A percentile compares a stretch with the other conserved stretches of the same genome.
phyloP scores from a whole-genome alignment of 2,113 vertebrate species.

The Engystomops pustulosus region DNA sequence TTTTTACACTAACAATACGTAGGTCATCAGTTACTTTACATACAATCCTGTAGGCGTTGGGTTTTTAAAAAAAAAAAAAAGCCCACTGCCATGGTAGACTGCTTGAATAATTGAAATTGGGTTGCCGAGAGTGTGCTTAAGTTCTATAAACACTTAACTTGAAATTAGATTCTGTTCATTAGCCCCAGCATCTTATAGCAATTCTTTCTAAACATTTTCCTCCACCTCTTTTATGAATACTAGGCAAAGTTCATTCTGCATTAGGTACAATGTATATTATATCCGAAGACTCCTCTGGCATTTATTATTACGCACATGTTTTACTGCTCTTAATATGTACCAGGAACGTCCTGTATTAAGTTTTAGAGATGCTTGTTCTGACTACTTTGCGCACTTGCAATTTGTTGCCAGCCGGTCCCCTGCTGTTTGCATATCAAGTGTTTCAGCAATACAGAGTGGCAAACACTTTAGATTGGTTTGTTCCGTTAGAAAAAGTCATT shows the following conservation, averaged over 20 bases:
- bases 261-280: conserved; percentile 59
- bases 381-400: conserved; percentile 43
- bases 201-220: neutral
- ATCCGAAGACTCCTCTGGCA: conserved; percentile 38
- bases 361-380: conserved; percentile 39
- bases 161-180: neutral
- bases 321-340: conserved; percentile 51
- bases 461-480: conserved; percentile 43
- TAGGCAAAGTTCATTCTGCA: conserved; percentile 2
- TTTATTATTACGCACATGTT: conserved; percentile 42
- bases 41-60: neutral
- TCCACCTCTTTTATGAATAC: neutral
- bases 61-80: neutral
- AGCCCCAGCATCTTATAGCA: neutral
- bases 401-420: conserved; percentile 32
- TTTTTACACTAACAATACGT: neutral
- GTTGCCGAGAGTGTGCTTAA: neutral
- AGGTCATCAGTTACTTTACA: neutral
- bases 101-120: neutral
- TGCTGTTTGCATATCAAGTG: conserved; percentile 51
- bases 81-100: conserved; percentile 30
- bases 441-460: conserved; percentile 3
- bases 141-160: conserved; percentile 7
- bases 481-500: conserved; percentile 30
- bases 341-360: conserved; percentile 24